phyloP scores from a whole-genome alignment of 2,113 vertebrate genomes.

The Trochalopteron elliotii region DNA sequence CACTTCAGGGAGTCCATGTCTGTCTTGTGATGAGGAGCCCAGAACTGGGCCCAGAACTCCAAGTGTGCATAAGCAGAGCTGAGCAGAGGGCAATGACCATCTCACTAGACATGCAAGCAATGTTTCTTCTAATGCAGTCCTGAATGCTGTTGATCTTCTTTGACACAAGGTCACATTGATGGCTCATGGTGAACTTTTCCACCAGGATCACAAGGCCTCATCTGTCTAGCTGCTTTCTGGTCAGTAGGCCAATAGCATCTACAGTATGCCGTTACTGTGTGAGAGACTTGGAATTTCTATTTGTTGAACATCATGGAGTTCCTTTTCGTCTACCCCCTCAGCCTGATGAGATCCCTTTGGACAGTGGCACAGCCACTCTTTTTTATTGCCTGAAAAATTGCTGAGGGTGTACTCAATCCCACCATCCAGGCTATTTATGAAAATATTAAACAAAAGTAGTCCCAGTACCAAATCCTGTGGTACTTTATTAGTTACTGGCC shows the following conservation, averaged over 20 bases:
- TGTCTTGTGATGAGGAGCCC: not conserved
- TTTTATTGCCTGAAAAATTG: not conserved
- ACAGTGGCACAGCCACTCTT: not conserved
- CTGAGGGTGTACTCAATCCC: not conserved
- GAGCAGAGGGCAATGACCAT: not conserved
- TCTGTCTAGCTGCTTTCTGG: not conserved
- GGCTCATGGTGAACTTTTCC: not conserved
- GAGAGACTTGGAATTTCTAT: not conserved
- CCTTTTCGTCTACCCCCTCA: not conserved
- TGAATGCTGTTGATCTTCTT: not conserved
- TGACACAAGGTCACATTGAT: not conserved
- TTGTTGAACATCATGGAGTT: not conserved
- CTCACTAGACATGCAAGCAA: not conserved
- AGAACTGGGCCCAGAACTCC: not conserved
- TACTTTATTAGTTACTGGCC: not conserved
- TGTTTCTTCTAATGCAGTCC: not conserved
- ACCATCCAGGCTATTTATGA: not conserved
- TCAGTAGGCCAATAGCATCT: not conserved
- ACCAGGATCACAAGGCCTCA: fast-evolving
- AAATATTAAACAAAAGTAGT: not conserved
- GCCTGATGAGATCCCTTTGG: not conserved
- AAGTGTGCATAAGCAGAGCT: not conserved
- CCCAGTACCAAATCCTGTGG: not conserved
- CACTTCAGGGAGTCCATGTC: not conserved
- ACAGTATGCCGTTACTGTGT: fast-evolving